Percentiles rank a stretch among this genome's conserved stretches.
These are phyloP conservation scores for Odocoileus virginianus DNA, from an alignment of 2,113 vertebrate species.

Conservation along the genomic window DNA sequence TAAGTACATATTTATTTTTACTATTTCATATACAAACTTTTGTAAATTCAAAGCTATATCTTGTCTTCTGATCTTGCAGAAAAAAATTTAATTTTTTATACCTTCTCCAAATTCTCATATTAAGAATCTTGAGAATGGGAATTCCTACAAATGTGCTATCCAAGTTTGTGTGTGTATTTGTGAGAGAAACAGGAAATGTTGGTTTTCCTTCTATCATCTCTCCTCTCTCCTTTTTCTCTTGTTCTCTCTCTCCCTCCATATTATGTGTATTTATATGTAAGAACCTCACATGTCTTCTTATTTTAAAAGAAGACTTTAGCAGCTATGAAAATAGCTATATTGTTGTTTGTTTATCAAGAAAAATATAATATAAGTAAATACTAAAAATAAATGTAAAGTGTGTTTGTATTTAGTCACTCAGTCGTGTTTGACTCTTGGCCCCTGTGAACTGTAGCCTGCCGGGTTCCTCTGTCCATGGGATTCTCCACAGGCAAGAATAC, in stretches of 20 bases:
- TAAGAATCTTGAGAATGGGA: not conserved
- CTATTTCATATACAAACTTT: not conserved
- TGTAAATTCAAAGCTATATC: not conserved
- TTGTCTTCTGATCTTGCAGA: not conserved
- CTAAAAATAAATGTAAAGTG: not conserved
- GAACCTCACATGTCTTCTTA: not conserved
- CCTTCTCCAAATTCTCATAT: not conserved
- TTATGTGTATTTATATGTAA: not conserved
- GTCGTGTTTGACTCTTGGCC: not conserved
- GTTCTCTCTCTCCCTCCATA: not conserved
- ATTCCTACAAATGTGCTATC: not conserved
- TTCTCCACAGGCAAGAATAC: not conserved
- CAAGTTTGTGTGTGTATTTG: not conserved
- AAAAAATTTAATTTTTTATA: not conserved
- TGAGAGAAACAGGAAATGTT: not conserved
- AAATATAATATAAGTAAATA: not conserved
- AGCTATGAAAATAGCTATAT: not conserved
- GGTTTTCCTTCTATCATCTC: not conserved
- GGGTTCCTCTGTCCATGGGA: not conserved
- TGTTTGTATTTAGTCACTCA: not conserved
- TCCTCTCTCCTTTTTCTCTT: not conserved
- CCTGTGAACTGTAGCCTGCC: not conserved
- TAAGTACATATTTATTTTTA: constrained; percentile 10
- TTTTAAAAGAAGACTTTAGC: not conserved
- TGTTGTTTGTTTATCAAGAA: not conserved